Conservation (phyloP, 2,888 invertebrate species). For the Nomada lathburiana region DNA sequence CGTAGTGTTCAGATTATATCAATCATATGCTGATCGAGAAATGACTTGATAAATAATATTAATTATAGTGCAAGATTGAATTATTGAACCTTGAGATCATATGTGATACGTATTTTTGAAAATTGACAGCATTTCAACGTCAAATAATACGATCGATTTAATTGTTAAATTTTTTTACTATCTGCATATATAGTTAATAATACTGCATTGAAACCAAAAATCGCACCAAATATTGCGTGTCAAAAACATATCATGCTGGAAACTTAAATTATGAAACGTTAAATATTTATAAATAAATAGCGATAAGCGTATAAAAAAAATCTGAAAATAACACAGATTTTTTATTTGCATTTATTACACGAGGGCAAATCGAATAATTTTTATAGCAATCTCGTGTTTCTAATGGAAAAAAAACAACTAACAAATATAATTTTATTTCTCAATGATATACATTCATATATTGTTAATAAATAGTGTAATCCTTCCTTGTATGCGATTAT, state of each 20-base stretch:
- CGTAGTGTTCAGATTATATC: not conserved
- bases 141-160: not conserved
- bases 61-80: slow-evolving; percentile 5
- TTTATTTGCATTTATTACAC: slow-evolving; percentile 63
- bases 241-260: slow-evolving; percentile 1
- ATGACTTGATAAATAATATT: not conserved
- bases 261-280: not conserved
- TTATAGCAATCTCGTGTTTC: slow-evolving; percentile 32
- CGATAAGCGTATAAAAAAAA: slow-evolving; percentile 3
- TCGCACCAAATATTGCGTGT: not conserved
- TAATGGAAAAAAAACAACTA: slow-evolving; percentile 14
- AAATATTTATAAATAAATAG: slow-evolving; percentile 16
- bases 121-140: not conserved
- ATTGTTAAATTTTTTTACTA: not conserved
- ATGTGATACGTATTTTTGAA: slow-evolving; percentile 29
- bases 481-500: slow-evolving; percentile 13
- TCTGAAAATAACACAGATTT: slow-evolving; percentile 24
- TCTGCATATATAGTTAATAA: not conserved
- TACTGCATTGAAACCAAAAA: slow-evolving; percentile 2
- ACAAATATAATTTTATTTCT: slow-evolving; percentile 50
- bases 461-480: slow-evolving; percentile 28
- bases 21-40: not conserved
- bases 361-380: slow-evolving; percentile 38
- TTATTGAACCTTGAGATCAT: not conserved
- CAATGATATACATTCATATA: slow-evolving; percentile 13